Conservation (phyloP, 2,888 invertebrate species). For the Lepeophtheirus nordmannii region DNA sequence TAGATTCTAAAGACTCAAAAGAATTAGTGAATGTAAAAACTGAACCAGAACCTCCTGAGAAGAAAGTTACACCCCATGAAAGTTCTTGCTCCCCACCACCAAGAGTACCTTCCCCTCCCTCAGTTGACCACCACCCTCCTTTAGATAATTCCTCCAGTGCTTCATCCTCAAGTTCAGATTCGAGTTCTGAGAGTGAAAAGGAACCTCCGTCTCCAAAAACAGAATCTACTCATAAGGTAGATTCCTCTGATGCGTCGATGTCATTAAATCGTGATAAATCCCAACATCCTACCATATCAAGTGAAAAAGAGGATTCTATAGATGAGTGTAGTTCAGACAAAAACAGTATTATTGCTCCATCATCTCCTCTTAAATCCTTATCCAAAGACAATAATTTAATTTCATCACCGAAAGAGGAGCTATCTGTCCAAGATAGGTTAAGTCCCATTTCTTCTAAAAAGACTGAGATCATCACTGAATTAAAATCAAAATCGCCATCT, state of each 20-base stretch:
- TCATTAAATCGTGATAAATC: not conserved
- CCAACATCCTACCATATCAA: not conserved
- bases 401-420: too few relatives aligned
- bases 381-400: too few relatives aligned
- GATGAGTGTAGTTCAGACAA: not conserved
- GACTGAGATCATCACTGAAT: not conserved
- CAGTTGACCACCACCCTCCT: not conserved
- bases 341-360: constrained; percentile 2
- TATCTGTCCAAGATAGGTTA: too few relatives aligned
- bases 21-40: constrained; percentile 26
- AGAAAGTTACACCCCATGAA: not conserved
- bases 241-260: too few relatives aligned
- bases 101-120: not conserved
- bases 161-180: constrained; percentile 1
- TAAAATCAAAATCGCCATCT: not conserved
- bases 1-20: constrained; percentile 18
- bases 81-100: not conserved
- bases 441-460: not conserved
- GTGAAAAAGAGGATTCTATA: not conserved
- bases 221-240: not conserved
- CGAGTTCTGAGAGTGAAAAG: not conserved
- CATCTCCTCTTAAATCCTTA: not conserved
- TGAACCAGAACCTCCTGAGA: not conserved
- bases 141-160: constrained; percentile 6
- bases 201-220: not conserved